Evolutionary conservation across 2,797 vertebrate species (phyloP).

Genomic region (Acanthurus leucopareius): DNA sequence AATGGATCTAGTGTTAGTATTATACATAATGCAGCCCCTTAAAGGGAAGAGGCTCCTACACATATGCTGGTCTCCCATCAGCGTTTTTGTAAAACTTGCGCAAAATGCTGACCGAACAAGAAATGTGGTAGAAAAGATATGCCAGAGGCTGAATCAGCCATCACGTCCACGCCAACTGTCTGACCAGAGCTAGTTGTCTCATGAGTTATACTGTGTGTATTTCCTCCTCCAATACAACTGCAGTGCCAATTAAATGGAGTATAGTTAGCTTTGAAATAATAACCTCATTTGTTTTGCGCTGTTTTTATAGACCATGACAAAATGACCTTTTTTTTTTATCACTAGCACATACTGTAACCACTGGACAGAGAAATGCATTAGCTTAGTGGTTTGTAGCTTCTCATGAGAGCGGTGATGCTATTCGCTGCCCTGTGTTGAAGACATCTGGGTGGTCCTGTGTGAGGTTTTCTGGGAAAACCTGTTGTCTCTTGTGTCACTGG

Average conservation of each 20-base stretch:
- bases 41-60: background rate
- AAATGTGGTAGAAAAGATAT: slow-evolving; percentile 10
- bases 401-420: slow-evolving; percentile 40
- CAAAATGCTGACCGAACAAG: slow-evolving; percentile 34
- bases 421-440: slow-evolving; percentile 18
- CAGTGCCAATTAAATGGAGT: slow-evolving; percentile 25
- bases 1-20: background rate
- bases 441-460: slow-evolving; percentile 67
- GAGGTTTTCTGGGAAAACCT: slow-evolving; percentile 54
- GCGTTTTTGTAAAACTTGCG: slow-evolving; percentile 4
- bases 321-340: slow-evolving; percentile 18
- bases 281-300: slow-evolving; percentile 33
- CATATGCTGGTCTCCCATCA: background rate
- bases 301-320: slow-evolving; percentile 46
- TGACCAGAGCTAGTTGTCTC: slow-evolving; percentile 40
- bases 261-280: slow-evolving; percentile 38
- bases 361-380: slow-evolving; percentile 34
- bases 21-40: background rate
- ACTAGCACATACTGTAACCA: slow-evolving; percentile 31
- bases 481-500: slow-evolving; percentile 47
- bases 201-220: slow-evolving; percentile 8
- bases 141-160: slow-evolving; percentile 53
- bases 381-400: slow-evolving; percentile 55
- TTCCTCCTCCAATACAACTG: slow-evolving; percentile 29
- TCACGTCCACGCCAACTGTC: slow-evolving; percentile 29